phyloP scores from a whole-genome alignment of 2,888 invertebrate species.

The Pammene fasciana region DNA sequence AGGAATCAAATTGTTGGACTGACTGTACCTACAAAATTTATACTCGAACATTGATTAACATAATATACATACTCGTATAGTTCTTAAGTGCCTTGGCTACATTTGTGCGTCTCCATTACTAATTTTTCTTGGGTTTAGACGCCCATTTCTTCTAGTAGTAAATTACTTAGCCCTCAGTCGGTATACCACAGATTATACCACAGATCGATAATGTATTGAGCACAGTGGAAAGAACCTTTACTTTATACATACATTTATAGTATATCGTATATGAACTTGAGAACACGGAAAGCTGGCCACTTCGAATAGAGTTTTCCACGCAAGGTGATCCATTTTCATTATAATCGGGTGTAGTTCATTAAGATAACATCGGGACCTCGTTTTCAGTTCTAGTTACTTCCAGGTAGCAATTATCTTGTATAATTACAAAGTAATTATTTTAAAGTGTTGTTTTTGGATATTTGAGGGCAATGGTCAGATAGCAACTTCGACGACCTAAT shows the following conservation, averaged over 20 bases:
- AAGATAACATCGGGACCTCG: constrained; percentile 1
- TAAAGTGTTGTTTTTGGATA: neutral
- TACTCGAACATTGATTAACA: too few relatives aligned
- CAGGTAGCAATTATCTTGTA: constrained; percentile 1
- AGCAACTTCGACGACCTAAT: too few relatives aligned
- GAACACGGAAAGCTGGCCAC: too few relatives aligned
- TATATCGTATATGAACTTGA: too few relatives aligned
- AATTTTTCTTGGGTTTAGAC: neutral
- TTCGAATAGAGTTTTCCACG: too few relatives aligned
- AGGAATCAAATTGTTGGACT: too few relatives aligned
- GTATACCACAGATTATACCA: neutral
- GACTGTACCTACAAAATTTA: too few relatives aligned
- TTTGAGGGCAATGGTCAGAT: neutral
- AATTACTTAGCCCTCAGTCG: neutral
- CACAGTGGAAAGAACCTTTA: neutral
- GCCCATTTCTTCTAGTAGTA: neutral
- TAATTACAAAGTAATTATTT: neutral
- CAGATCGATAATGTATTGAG: constrained; percentile 7
- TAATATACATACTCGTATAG: too few relatives aligned
- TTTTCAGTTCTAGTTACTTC: neutral
- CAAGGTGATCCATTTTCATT: too few relatives aligned
- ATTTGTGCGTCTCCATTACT: too few relatives aligned
- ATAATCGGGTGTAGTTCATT: neutral
- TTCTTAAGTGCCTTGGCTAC: too few relatives aligned
- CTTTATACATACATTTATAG: neutral